Percentiles rank a stretch among this genome's conserved stretches.
These are phyloP conservation scores for Aphelenchoides fujianensis DNA, from an alignment of 1,140 invertebrate species.

Conservation along the genomic window DNA sequence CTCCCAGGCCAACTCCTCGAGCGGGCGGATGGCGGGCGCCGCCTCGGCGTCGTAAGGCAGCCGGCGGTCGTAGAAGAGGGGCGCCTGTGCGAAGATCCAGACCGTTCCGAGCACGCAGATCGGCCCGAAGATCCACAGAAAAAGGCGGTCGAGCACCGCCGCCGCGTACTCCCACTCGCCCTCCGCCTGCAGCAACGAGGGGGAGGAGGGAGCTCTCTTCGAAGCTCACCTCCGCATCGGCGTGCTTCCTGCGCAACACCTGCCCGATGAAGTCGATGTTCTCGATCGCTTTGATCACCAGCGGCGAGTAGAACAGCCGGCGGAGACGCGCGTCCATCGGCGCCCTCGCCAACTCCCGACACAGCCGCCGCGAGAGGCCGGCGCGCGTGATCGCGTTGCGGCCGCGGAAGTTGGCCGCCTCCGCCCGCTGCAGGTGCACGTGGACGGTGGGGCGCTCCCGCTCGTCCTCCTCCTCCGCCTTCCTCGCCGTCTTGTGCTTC, in stretches of 20 bases:
- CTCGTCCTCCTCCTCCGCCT: constrained; percentile 22
- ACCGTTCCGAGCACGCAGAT: constrained; percentile 70
- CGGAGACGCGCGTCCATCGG: constrained; percentile 52
- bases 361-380: constrained; percentile 4
- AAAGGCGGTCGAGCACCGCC: constrained; percentile 67
- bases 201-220: neutral
- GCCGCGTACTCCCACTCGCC: constrained; percentile 94
- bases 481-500: too few relatives aligned
- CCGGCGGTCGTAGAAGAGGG: constrained; percentile 81
- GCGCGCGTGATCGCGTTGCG: neutral
- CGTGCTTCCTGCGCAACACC: constrained; percentile 51
- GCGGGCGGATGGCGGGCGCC: neutral
- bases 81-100: constrained; percentile 85
- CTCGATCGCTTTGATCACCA: constrained; percentile 52
- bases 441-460: neutral
- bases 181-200: constrained; percentile 6
- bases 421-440: neutral
- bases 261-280: constrained; percentile 57
- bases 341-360: constrained; percentile 28
- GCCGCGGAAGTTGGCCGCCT: constrained; percentile 22
- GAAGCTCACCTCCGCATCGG: constrained; percentile 43
- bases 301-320: constrained; percentile 54
- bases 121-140: constrained; percentile 90
- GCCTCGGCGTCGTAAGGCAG: neutral
- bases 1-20: constrained; percentile 5